Evolutionary conservation across 1,140 invertebrate genomes (phyloP).

Genomic region (Drosophila melanogaster): Release_6_plus_ISO1_MT NT_033777.3:7884501-7885000

Average conservation of each 20-base stretch:
- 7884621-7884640: slow-evolving; percentile 53
- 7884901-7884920: slow-evolving; percentile 4
- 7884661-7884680: slow-evolving; percentile 49
- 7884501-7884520: not conserved
- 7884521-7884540: not conserved
- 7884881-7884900: slow-evolving; percentile 31
- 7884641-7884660: slow-evolving; percentile 69
- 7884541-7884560: too few relatives aligned
- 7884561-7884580: slow-evolving; percentile 2
- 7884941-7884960: slow-evolving; percentile 60
- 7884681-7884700: slow-evolving; percentile 12
- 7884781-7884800: slow-evolving; percentile 58
- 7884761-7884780: slow-evolving; percentile 23
- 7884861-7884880: slow-evolving; percentile 38
- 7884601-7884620: not conserved
- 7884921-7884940: slow-evolving; percentile 12
- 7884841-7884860: slow-evolving; percentile 26
- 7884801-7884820: slow-evolving; percentile 50
- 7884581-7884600: not conserved
- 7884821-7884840: slow-evolving; percentile 77
- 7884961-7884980: slow-evolving; percentile 71
- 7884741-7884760: slow-evolving; percentile 1
- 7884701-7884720: slow-evolving; percentile 8
- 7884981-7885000: slow-evolving; percentile 61
- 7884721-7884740: slow-evolving; percentile 7